Evolutionary conservation across 2,888 invertebrate genomes (phyloP), one percentile per base, ranked within the genome.

Genomic region (Nasonovia ribisnigri): DNA sequence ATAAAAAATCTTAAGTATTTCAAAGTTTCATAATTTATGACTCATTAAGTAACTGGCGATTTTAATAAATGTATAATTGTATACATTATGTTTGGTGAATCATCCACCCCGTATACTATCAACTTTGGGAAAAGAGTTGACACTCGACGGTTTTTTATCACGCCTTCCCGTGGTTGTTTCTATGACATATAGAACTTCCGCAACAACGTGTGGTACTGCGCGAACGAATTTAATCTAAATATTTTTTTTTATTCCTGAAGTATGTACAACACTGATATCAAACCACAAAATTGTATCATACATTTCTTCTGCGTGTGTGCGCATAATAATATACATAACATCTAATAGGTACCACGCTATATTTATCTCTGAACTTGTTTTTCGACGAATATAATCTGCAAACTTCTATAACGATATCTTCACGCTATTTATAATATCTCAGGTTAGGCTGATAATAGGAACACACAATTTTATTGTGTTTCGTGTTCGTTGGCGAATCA

Each of bases 401-500:
- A 20, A 77, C 20, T 77, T 29, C 36, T 20, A 77, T 36, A 24
- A 36, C 20, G 20, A 77, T 77, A 77, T 20, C 16, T 36, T 77
- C 36, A 36, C 77, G 8, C 77, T 20, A 36, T 77, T 77, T 77
- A 36, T 67, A n/a, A 6, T 77, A 8, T 67, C 8, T 42, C 8
- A 3, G 20, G 36, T 77, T 67, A 4, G 67, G 13, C n/a, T 67
- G 13, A 67, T 67, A 67, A 67, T 67, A 67, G n/a, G 13, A 67
- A 67, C n/a, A n/a, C n/a, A 67, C n/a, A n/a, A 67, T 60, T 67
- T 67, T 67, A n/a, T 77, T 36, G 36, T 36, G 36, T 77, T 77
- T 16, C 46, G 6, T 26, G 43, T 92, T 92, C 57, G 26, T 92
- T 60, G 36, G 86, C 10, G 86, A 46, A 87, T 92, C 87, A 92